Evolutionary conservation across 1,140 invertebrate species (phyloP).

Genomic region (Apocrypta bakeri): DNA sequence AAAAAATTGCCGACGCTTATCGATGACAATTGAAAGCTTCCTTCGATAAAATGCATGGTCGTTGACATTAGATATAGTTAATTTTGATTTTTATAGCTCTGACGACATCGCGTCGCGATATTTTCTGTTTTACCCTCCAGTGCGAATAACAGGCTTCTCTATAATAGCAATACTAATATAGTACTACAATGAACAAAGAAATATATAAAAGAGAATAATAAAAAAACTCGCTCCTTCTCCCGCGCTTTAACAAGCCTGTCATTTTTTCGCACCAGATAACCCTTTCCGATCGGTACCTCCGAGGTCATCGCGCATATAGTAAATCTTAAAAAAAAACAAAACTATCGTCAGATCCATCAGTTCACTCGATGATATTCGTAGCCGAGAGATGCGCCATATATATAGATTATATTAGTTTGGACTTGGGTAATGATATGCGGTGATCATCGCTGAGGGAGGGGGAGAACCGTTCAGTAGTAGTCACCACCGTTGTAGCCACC

Average conservation of each 20-base stretch:
- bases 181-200: neutral
- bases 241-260: neutral
- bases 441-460: neutral
- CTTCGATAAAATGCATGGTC: too few relatives aligned
- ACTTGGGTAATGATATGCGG: conserved; percentile 3
- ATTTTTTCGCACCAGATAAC: neutral
- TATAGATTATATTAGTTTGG: conserved; percentile 26
- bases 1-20: neutral
- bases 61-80: too few relatives aligned
- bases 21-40: conserved; percentile 1
- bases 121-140: too few relatives aligned
- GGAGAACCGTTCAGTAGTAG: conserved; percentile 33
- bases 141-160: too few relatives aligned
- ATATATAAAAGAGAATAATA: neutral
- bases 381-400: conserved; percentile 16
- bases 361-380: conserved; percentile 11
- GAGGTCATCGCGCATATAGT: too few relatives aligned
- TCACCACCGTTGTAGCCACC: conserved; percentile 45
- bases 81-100: neutral
- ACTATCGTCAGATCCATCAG: neutral
- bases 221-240: too few relatives aligned
- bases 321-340: neutral
- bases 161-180: conserved; percentile 21
- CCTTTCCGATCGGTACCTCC: neutral
- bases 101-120: too few relatives aligned